These are phyloP conservation scores for Dione vanillae DNA, from an alignment of 2,888 invertebrate genomes.

Conservation along the genomic window DNA sequence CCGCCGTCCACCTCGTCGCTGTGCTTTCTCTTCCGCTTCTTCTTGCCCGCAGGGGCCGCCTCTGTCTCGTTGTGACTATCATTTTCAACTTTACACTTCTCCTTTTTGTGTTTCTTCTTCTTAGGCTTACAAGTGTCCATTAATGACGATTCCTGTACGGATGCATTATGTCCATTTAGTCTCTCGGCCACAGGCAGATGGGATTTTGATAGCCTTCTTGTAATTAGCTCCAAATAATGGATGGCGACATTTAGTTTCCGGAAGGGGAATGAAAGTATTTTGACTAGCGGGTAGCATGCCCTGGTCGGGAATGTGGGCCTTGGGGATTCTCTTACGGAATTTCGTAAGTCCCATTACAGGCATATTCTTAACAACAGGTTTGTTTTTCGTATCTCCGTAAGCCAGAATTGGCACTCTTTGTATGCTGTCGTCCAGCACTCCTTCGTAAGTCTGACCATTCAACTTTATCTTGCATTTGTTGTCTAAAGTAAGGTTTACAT, in stretches of 20 bases:
- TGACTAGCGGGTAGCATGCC: conserved; percentile 57
- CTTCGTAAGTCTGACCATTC: conserved; percentile 63
- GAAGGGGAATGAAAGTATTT: conserved; percentile 65
- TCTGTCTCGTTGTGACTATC: conserved; percentile 43
- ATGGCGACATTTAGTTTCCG: conserved; percentile 72
- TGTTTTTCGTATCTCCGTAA: conserved; percentile 44
- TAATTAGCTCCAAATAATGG: conserved; percentile 72
- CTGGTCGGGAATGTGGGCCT: conserved; percentile 60
- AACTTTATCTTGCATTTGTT: conserved; percentile 68
- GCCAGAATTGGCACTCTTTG: conserved; percentile 53
- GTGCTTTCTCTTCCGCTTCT: conserved; percentile 59
- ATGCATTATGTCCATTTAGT: conserved; percentile 53
- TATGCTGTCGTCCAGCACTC: conserved; percentile 52
- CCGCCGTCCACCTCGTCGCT: conserved; percentile 36
- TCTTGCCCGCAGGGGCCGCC: conserved; percentile 37
- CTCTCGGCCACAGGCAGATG: conserved; percentile 55
- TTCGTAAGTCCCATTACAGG: conserved; percentile 52
- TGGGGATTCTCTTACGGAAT: conserved; percentile 67
- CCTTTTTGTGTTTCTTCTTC: conserved; percentile 60
- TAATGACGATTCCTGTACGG: conserved; percentile 38
- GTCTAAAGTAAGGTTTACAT: conserved; percentile 55
- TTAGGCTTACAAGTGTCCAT: conserved; percentile 48
- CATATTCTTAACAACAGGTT: conserved; percentile 55
- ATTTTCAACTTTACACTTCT: conserved; percentile 44
- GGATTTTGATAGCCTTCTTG: conserved; percentile 64